Evolutionary conservation across 2,113 vertebrate genomes (phyloP), one percentile per base, ranked within the genome.

Genomic region (Zapornia atra): DNA sequence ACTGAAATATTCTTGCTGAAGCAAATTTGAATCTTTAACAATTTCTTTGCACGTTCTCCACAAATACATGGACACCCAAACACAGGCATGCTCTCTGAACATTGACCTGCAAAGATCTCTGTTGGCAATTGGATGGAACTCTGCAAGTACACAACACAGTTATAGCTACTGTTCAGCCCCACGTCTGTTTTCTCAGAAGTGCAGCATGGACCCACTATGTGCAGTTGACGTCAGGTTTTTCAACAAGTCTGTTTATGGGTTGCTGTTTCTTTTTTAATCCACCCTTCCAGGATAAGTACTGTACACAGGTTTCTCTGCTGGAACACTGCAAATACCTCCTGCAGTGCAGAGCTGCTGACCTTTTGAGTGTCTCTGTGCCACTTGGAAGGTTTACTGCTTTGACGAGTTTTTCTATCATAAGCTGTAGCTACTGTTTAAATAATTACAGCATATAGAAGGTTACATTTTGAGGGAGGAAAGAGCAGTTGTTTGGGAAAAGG

Each of bases 1-100:
- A 72, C 2, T 9, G 8, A 88, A 92, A 7, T 38, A n/a, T 3
- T 81, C 14, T 81, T 42, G n/a, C 60, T 15, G 11, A 87, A 38
- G 9, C 44, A 51, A 64, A 79, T 51, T 6, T 16, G 8, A 60
- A 53, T 28, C 22, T n/a, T 76, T 53, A 75, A 34, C 2, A 4
- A 5, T 78, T 71, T 68, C 50, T 15, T 19, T 2, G 10, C 44
- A 9, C 33, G 66, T 34, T 51, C 34, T 63, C 40, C 13, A 20
- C 10, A 15, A 25, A 36, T 0, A 84, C 29, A 46, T 7, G 15
- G 31, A 82, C 36, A 59, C 17, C 28, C 33, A 78, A 69, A 57
- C 22, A 48, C 38, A 48, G 14, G 8, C 68, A 70, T 0, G 0
- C 9, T 19, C 17, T 82, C 12, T 15, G 21, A 59, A 51, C 33